Conservation (phyloP, 2,888 invertebrate genomes). For the Ligdia adustata region DNA sequence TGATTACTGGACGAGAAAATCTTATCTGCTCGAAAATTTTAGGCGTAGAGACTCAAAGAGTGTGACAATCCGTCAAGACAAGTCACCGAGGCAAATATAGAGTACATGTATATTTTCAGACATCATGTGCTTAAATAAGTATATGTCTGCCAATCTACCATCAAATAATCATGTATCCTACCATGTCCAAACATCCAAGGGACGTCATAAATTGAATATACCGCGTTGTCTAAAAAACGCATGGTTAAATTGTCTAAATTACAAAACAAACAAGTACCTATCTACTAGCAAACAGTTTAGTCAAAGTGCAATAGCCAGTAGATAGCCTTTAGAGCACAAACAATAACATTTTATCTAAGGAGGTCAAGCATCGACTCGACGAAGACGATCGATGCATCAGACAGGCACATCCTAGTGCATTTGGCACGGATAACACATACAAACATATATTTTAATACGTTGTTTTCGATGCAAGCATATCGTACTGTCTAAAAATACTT, state of each 20-base stretch:
- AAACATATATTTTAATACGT: conserved; percentile 7
- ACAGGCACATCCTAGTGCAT: conserved; percentile 25
- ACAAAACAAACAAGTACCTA: neutral
- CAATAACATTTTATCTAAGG: conserved; percentile 10
- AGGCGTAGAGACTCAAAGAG: no score
- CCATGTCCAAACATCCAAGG: no score
- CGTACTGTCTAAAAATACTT: conserved; percentile 57
- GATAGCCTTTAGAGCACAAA: neutral
- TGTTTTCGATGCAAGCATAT: conserved; percentile 39
- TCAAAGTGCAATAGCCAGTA: neutral
- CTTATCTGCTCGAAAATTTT: no score
- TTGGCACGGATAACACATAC: conserved; percentile 13
- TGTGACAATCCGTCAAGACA: no score
- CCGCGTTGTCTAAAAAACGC: neutral
- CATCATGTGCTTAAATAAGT: no score
- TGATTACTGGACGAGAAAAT: no score
- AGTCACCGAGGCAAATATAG: no score
- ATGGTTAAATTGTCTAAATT: neutral
- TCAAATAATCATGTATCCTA: no score
- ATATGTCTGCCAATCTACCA: no score
- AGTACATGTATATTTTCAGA: no score
- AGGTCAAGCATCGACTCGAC: conserved; percentile 11
- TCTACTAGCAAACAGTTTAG: neutral
- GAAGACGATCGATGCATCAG: conserved; percentile 10
- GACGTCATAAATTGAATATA: no score